Base-by-base conservation (phyloP, 2,113 vertebrate species). In the Solea solea region DNA sequence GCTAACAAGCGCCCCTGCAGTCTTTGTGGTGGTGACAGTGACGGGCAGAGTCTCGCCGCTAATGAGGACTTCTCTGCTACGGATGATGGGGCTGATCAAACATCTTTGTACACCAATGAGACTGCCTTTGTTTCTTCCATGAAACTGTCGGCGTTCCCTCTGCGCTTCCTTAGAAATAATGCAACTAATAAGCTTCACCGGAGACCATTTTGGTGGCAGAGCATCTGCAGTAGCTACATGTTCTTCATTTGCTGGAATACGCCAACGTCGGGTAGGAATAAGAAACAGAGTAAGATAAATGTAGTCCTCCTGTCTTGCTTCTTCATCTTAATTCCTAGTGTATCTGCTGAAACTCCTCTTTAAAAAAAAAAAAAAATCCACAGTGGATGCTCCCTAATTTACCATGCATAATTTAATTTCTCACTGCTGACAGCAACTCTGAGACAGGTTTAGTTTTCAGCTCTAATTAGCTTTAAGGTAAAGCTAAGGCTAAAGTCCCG, bases 51-150 rank as follows among this genome's bases (percentile, higher is more conserved):
- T 81, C 28, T 63, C 25, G 13, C 66, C 45, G 8, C 81, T 89
- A 92, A 91, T 89, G 87, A 92, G 83, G 71, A 72, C 25, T 67
- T 71, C 62, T 73, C 71, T n/a, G 41, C 75, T 50, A 64, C 46
- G 86, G 77, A 74, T 81, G 77, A 83, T 65, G 62, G 54, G 25
- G n/a, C 74, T 65, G 86, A 77, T 55, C 54, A 62, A 72, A 81
- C 64, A 63, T 79, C 52, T 81, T 78, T 78, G 74, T 62, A 65
- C 3, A 7, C 39, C 48, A 51, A 50, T 1, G 12, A 66, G 58
- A 28, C 63, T 70, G 76, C 56, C 77, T 88, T 88, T 84, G 83
- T 68, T 76, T 64, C 51, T 41, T 53, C 14, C 44, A 67, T 74
- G 46, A 60, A 86, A 69, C 64, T 82, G 69, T 87, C 69, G 79